Conservation (phyloP, 2,888 invertebrate genomes). For the Brachynemurus nebulosus region DNA sequence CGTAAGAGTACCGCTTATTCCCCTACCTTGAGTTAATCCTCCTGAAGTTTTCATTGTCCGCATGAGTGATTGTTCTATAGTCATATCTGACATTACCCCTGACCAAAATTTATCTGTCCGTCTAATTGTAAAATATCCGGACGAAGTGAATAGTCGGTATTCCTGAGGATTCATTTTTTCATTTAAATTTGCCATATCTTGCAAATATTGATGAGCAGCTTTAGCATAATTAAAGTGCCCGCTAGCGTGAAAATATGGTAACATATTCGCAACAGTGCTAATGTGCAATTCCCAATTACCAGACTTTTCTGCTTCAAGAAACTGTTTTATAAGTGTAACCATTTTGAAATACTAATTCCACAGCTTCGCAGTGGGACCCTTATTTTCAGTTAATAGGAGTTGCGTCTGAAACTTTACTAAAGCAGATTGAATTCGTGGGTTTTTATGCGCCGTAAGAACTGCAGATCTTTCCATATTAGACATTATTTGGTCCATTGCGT, state of each 20-base stretch:
- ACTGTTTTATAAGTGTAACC: neutral
- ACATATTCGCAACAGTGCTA: neutral
- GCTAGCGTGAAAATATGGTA: neutral
- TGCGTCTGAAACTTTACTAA: constrained; percentile 3
- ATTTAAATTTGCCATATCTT: neutral
- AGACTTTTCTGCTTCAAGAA: neutral
- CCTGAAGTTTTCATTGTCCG: constrained; percentile 7
- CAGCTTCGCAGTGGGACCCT: neutral
- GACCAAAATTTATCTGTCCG: neutral
- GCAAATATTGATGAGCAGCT: neutral
- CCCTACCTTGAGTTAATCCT: constrained; percentile 8
- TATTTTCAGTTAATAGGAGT: neutral
- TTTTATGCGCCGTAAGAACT: neutral
- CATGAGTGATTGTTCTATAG: constrained; percentile 1
- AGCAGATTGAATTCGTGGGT: neutral
- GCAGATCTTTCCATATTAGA: neutral
- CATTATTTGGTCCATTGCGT: neutral
- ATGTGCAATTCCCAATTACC: neutral
- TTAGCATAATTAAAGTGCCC: neutral
- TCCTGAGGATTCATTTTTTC: neutral
- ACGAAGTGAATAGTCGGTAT: neutral
- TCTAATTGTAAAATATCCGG: neutral
- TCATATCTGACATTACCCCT: neutral
- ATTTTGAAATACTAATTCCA: neutral
- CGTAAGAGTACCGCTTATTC: neutral